Evolutionary conservation across 64 coral and sea anemone species (phyloP), one percentile per base, ranked within the genome.

Genomic region (Stylophora pistillata): DNA sequence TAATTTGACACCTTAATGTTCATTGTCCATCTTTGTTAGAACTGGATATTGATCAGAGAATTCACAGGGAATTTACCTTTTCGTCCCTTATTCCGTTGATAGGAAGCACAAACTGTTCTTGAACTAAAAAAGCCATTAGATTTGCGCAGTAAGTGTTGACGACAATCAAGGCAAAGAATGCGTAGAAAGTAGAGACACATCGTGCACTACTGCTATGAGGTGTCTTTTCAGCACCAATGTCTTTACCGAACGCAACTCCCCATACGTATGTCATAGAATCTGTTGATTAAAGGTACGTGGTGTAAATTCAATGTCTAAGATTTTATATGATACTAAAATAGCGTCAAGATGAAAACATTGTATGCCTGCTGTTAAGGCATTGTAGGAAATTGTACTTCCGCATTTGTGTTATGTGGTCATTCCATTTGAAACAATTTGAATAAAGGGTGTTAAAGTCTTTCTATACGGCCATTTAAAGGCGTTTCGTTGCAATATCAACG

Each of bases 231-330:
- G 72, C 72, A 30, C 89, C 89, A 27, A 86, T 85, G 41, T 91
- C 89, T 55, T 91, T 91, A 15, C 89, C 54, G 52, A 91, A 91
- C 20, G 89, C 82, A 33, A 91, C 74, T 9, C 89, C 89, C 89
- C 89, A 86, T 18, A 91, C 81, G 31, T 91, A 91, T 17, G 76
- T 91, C 81, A 91, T 86, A 37, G 89, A 91, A 56, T 91, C 89
- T 91, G 56, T 13, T 47, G 66, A 78, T 17, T 20, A 56, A 72
- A 58, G 10, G 29, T n/a, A 90, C 55, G 53, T 47, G 37, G n/a
- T n/a, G n/a, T n/a, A 61, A 61, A 30, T 33, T 1, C 15, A 41
- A 74, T 61, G 58, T 9, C 20, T 16, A 16, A 20, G 61, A 23
- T 21, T 0, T 17, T 64, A 64, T 4, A 64, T 3, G 0, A 0